Base-by-base conservation (phyloP, 37 sponge, comb jelly and placozoan species). In the Ephydatia muelleri region DNA sequence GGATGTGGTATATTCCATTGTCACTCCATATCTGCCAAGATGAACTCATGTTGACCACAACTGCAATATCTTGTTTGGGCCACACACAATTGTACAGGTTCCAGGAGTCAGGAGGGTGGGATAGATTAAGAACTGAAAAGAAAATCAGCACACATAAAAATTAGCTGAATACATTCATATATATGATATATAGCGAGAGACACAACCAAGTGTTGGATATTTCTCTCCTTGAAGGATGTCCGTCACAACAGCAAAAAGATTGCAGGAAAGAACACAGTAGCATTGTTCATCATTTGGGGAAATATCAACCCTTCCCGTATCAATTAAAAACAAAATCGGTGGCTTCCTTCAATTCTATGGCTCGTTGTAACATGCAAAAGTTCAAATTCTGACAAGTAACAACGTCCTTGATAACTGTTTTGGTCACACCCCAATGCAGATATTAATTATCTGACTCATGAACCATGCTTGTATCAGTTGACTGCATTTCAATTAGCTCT, bases 191-290 rank as follows among this genome's bases (percentile, higher is more conserved):
- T n/a, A n/a, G n/a, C n/a, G n/a, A n/a, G n/a, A n/a, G n/a, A n/a
- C n/a, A n/a, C n/a, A n/a, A n/a, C n/a, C n/a, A n/a, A n/a, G n/a
- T n/a, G n/a, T n/a, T n/a, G 57, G 12, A 14, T 57, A 57, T 57
- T 57, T 57, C 57, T 57, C 57, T 57, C 57, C 57, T 57, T 57
- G 57, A 57, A 57, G 57, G 57, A 57, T 57, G 57, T 57, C 57
- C 16, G 57, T 57, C 57, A 57, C 57, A 57, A 57, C 57, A 57
- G 57, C 57, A 57, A 57, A 57, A n/a, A 57, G 57, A 21, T 57
- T 57, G 57, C 57, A 57, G 57, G 57, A 57, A 57, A 57, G 57
- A 13, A 57, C 57, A 57, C 57, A 57, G 57, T 57, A 57, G 57
- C 57, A 57, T 57, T 57, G 57, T 21, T 57, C 19, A 57, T 57